Percentiles rank a stretch among this genome's conserved stretches.
Conservation (phyloP, 2,888 invertebrate genomes). For the Epinotia brunnichana region DNA sequence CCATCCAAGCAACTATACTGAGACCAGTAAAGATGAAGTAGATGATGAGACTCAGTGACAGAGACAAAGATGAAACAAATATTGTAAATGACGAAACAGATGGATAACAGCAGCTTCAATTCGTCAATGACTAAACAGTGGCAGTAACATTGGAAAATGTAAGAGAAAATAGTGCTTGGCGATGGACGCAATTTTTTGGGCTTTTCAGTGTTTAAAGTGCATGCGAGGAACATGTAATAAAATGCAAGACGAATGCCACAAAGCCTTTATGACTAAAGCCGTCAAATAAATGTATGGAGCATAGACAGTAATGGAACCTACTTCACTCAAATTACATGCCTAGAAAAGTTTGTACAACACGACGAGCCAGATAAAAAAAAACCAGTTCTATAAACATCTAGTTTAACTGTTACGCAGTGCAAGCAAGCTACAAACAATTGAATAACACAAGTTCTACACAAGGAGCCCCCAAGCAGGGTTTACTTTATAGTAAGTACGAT, state of each 20-base stretch:
- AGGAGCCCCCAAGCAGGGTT: conserved; percentile 4
- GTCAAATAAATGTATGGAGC: not conserved
- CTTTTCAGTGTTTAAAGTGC: not conserved
- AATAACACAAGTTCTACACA: conserved; percentile 11
- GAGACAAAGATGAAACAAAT: not conserved
- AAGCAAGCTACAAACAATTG: conserved; percentile 1
- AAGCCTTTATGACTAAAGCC: not conserved
- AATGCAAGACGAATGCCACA: not conserved
- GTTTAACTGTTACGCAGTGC: not conserved
- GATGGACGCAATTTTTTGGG: too few species aligned
- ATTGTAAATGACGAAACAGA: too few species aligned
- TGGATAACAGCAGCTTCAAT: too few species aligned
- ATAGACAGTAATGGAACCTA: not conserved
- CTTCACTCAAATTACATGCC: too few species aligned
- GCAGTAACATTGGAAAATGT: too few species aligned
- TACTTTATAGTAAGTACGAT: too few species aligned
- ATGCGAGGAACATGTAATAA: not conserved
- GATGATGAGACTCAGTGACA: not conserved
- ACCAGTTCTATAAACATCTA: not conserved
- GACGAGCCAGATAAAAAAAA: too few species aligned
- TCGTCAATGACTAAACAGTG: too few species aligned
- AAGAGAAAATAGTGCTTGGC: too few species aligned
- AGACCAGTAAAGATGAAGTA: not conserved
- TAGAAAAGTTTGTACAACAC: too few species aligned
- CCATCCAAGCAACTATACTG: not conserved